phyloP scores from a whole-genome alignment of 2,888 invertebrate genomes.

The Diarsia dahlii region DNA sequence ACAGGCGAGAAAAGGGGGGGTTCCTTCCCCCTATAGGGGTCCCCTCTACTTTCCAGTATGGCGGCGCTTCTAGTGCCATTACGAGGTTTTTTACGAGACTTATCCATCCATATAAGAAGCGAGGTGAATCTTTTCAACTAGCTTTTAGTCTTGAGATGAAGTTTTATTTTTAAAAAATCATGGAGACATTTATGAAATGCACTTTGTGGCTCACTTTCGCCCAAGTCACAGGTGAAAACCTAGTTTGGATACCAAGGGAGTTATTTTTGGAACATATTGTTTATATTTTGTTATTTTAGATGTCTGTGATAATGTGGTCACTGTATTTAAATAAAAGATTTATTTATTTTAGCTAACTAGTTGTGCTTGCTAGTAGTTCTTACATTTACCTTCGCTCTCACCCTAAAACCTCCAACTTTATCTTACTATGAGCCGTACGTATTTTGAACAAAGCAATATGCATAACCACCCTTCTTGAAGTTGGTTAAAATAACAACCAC shows the following conservation, averaged over 20 bases:
- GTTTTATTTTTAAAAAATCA: slow-evolving; percentile 4
- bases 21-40: not conserved
- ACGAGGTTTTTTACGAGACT: slow-evolving; percentile 44
- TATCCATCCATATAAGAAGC: slow-evolving; percentile 34
- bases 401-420: not conserved
- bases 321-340: too few relatives aligned
- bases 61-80: slow-evolving; percentile 32
- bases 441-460: not conserved
- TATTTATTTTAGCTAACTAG: not conserved
- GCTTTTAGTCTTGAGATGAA: slow-evolving; percentile 18
- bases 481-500: not conserved
- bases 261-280: too few relatives aligned
- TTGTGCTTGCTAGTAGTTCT: not conserved
- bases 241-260: too few relatives aligned
- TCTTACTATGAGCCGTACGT: not conserved
- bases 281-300: too few relatives aligned
- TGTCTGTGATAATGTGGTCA: too few relatives aligned
- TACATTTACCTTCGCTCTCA: not conserved
- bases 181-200: not conserved
- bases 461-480: not conserved
- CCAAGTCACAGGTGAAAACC: too few relatives aligned
- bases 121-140: slow-evolving; percentile 42
- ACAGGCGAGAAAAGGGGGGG: slow-evolving; percentile 36
- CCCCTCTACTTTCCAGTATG: slow-evolving; percentile 35
- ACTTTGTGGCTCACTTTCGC: too few relatives aligned